A percentile compares a stretch with the other conserved stretches of the same genome.
Conservation (phyloP, 2,888 invertebrate genomes). For the Drosophila multiciliata region DNA sequence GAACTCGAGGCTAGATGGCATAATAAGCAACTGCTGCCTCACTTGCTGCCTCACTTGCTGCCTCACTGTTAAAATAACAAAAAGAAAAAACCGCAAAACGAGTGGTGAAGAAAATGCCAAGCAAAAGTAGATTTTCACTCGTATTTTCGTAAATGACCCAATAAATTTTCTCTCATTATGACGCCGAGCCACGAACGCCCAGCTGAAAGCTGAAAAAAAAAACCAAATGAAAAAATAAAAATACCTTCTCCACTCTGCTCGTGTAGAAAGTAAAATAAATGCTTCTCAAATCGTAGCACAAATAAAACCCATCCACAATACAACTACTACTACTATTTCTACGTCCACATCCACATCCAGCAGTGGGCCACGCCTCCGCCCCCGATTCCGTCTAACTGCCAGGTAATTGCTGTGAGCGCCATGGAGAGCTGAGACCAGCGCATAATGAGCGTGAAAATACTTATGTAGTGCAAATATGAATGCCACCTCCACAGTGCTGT, state of each 20-base stretch:
- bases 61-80: slow-evolving; percentile 26
- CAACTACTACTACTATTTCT: background rate
- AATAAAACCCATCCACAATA: slow-evolving; percentile 35
- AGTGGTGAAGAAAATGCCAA: slow-evolving; percentile 40
- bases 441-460: slow-evolving; percentile 78
- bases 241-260: background rate
- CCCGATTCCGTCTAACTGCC: slow-evolving; percentile 30
- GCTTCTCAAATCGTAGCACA: slow-evolving; percentile 59
- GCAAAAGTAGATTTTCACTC: slow-evolving; percentile 66
- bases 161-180: slow-evolving; percentile 80
- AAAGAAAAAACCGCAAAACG: slow-evolving; percentile 26
- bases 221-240: no score
- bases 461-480: slow-evolving; percentile 69
- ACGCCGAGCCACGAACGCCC: slow-evolving; percentile 73
- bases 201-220: background rate
- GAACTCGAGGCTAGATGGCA: slow-evolving; percentile 62
- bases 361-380: slow-evolving; percentile 7
- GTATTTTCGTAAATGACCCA: slow-evolving; percentile 79
- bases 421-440: slow-evolving; percentile 61
- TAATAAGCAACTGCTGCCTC: slow-evolving; percentile 71
- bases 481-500: slow-evolving; percentile 38
- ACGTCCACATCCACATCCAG: no score
- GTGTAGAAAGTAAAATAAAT: slow-evolving; percentile 55
- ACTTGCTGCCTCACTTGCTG: slow-evolving; percentile 18
- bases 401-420: slow-evolving; percentile 75